These are phyloP conservation scores for Argynnis bischoffii DNA, from an alignment of 2,888 invertebrate genomes.

Conservation along the genomic window DNA sequence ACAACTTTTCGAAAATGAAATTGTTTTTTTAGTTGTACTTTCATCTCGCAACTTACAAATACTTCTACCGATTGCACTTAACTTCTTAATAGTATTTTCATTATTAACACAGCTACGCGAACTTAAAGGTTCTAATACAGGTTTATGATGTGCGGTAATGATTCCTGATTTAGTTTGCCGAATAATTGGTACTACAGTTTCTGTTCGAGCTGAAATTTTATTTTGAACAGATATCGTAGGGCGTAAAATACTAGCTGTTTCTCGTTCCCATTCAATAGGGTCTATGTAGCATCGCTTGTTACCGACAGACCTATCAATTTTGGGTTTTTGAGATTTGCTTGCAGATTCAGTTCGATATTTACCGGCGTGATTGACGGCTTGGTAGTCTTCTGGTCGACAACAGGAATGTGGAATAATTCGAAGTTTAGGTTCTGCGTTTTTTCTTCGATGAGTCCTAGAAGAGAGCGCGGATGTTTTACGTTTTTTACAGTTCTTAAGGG, in stretches of 20 bases:
- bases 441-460: constrained; percentile 76
- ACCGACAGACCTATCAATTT: constrained; percentile 75
- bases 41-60: constrained; percentile 70
- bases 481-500: constrained; percentile 70
- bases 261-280: constrained; percentile 79
- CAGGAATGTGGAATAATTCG: constrained; percentile 72
- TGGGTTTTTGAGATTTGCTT: constrained; percentile 64
- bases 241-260: constrained; percentile 80
- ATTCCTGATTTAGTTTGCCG: constrained; percentile 66
- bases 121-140: constrained; percentile 52
- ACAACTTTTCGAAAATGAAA: constrained; percentile 70
- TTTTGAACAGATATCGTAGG: constrained; percentile 75
- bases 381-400: constrained; percentile 63
- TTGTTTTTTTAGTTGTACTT: constrained; percentile 55
- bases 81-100: constrained; percentile 65
- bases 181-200: constrained; percentile 49
- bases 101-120: constrained; percentile 57
- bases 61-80: constrained; percentile 72
- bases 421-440: constrained; percentile 70
- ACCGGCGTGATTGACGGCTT: constrained; percentile 49
- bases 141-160: constrained; percentile 52
- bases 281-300: constrained; percentile 81
- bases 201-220: constrained; percentile 59
- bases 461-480: constrained; percentile 77
- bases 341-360: constrained; percentile 76